Evolutionary conservation across 2,888 invertebrate species (phyloP).

Genomic region (Leptopterna dolabrata): DNA sequence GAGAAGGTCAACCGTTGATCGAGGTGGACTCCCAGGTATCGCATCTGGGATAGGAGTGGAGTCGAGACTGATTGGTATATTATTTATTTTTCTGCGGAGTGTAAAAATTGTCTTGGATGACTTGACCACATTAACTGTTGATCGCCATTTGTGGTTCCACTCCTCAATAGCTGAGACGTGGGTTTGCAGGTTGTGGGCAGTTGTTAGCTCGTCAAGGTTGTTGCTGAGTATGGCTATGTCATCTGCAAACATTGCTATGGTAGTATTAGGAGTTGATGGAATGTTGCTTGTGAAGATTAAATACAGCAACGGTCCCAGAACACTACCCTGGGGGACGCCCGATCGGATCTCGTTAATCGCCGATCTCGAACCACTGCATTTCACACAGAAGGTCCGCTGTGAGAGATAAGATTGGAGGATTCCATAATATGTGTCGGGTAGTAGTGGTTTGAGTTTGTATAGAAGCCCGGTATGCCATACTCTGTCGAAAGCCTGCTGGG

Average conservation of each 20-base stretch:
- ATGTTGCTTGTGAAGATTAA: not conserved
- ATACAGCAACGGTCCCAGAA: constrained; percentile 13
- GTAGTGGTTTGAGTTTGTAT: not conserved
- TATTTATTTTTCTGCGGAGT: not conserved
- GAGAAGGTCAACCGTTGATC: too few species aligned
- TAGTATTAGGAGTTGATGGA: not conserved
- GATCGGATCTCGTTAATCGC: not conserved
- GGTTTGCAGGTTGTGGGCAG: not conserved
- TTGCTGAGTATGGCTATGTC: not conserved
- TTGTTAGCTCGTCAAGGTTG: not conserved
- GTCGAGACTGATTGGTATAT: not conserved
- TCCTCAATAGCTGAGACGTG: not conserved
- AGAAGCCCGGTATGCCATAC: constrained; percentile 30
- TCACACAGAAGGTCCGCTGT: constrained; percentile 3
- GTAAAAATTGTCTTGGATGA: not conserved
- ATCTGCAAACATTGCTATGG: constrained; percentile 24
- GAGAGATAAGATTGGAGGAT: too few species aligned
- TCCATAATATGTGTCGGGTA: constrained; percentile 23
- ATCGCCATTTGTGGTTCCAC: constrained; percentile 24
- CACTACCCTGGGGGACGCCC: constrained; percentile 30
- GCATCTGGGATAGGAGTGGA: not conserved
- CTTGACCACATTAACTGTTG: not conserved
- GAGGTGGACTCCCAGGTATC: too few species aligned
- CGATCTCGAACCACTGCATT: not conserved
- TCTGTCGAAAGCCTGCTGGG: too few species aligned